Percentiles rank a stretch among this genome's conserved stretches.
These are phyloP conservation scores for Triplophysa siluroides DNA, from an alignment of 2,113 vertebrate genomes.

Conservation along the genomic window DNA sequence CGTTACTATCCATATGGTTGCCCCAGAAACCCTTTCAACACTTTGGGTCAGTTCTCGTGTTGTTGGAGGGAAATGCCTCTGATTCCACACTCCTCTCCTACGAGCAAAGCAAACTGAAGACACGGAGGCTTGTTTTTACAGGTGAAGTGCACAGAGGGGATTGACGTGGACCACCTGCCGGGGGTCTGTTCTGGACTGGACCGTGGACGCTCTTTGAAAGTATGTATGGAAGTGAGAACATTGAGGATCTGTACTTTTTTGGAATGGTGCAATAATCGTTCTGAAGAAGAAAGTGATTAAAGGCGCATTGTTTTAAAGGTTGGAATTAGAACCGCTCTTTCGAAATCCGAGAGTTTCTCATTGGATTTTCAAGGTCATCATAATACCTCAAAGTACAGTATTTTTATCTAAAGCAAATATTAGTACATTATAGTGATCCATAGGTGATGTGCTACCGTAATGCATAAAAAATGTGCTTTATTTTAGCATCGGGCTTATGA, in stretches of 20 bases:
- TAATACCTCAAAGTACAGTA: conserved; percentile 36
- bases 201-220: conserved; percentile 70
- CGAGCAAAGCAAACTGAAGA: conserved; percentile 64
- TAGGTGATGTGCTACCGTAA: not conserved
- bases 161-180: conserved; percentile 62
- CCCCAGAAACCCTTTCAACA: conserved; percentile 6
- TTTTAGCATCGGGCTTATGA: conserved; percentile 39
- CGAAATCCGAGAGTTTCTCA: conserved; percentile 24
- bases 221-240: conserved; percentile 56
- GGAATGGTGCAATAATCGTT: not conserved
- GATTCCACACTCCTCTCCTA: conserved; percentile 51
- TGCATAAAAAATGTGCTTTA: not conserved
- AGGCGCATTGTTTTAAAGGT: conserved; percentile 15
- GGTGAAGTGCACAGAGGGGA: conserved; percentile 80
- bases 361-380: conserved; percentile 43
- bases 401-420: not conserved
- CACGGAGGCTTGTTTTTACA: conserved; percentile 72
- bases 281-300: not conserved
- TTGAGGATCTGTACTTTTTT: not conserved
- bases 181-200: conserved; percentile 74
- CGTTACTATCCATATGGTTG: not conserved
- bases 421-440: not conserved
- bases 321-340: conserved; percentile 31
- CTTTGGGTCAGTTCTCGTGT: conserved; percentile 29
- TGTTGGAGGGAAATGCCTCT: conserved; percentile 53